Evolutionary conservation across 2,888 invertebrate genomes (phyloP).

Genomic region (Chelonus formosanus): DNA sequence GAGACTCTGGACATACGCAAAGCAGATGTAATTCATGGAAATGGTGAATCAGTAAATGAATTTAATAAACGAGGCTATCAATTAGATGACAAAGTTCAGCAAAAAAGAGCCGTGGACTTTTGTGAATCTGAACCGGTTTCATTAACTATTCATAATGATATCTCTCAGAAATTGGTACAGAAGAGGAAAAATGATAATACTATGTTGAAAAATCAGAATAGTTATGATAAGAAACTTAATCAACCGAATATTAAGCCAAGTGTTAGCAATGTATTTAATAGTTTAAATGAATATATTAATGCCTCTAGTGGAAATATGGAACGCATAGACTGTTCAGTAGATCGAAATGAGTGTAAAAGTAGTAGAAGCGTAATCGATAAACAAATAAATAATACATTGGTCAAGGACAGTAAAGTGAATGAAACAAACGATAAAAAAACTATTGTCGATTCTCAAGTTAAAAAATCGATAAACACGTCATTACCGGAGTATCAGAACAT

Average conservation of each 20-base stretch:
- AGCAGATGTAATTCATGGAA: constrained; percentile 31
- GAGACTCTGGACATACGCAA: constrained; percentile 37
- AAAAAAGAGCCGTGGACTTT: constrained; percentile 47
- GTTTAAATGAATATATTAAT: constrained; percentile 72
- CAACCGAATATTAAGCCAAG: constrained; percentile 64
- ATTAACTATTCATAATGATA: constrained; percentile 52
- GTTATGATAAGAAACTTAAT: constrained; percentile 58
- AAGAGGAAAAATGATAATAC: constrained; percentile 54
- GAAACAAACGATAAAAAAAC: constrained; percentile 11
- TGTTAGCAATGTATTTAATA: constrained; percentile 73
- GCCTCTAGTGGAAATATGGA: constrained; percentile 58
- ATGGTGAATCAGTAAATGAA: constrained; percentile 51
- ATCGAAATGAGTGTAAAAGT: constrained; percentile 38
- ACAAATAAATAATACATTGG: constrained; percentile 9
- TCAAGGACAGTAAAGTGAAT: constrained; percentile 8
- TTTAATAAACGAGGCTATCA: constrained; percentile 49
- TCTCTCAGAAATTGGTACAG: constrained; percentile 53
- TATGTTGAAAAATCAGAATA: constrained; percentile 50
- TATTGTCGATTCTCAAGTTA: not conserved
- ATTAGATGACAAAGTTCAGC: constrained; percentile 47
- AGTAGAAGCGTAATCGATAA: constrained; percentile 18
- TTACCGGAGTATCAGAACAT: constrained; percentile 53
- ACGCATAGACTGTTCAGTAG: constrained; percentile 30
- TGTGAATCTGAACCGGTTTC: constrained; percentile 47
- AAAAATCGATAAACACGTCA: constrained; percentile 4